A percentile compares a stretch with the other conserved stretches of the same genome.
Evolutionary conservation across 2,113 vertebrate species (phyloP).

Genomic region (Pseudorectes ferrugineus): DNA sequence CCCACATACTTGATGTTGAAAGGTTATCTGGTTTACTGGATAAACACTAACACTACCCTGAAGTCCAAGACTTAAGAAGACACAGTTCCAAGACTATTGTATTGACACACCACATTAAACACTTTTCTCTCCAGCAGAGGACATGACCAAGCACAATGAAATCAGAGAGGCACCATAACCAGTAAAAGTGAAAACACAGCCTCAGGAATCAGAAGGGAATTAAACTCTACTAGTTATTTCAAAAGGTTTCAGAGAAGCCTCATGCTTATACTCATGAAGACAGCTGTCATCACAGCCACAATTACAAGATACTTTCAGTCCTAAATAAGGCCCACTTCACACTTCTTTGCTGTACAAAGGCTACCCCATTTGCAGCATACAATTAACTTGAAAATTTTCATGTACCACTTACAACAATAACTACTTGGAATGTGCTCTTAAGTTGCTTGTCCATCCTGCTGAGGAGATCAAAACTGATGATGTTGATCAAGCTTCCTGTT

Average conservation of each 20-base stretch:
- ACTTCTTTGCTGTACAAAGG: not conserved
- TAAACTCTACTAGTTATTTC: not conserved
- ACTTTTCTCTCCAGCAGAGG: not conserved
- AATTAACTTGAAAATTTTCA: not conserved
- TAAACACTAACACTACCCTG: not conserved
- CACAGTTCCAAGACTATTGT: not conserved
- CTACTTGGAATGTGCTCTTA: conserved; percentile 81
- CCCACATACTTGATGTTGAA: not conserved
- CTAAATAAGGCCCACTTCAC: not conserved
- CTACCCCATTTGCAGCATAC: not conserved
- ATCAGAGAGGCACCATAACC: not conserved
- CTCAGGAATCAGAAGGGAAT: not conserved
- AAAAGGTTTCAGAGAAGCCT: not conserved
- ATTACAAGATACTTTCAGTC: not conserved
- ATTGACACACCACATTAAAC: not conserved
- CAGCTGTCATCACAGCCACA: not conserved
- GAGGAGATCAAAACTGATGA: conserved; percentile 95
- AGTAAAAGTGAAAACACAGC: not conserved
- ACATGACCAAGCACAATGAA: not conserved
- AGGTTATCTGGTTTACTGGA: not conserved
- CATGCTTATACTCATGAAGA: not conserved
- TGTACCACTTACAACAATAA: conserved; percentile 87
- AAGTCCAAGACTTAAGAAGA: not conserved
- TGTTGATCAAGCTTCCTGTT: conserved; percentile 82
- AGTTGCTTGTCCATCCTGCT: conserved; percentile 86